These are phyloP conservation scores for Falco peregrinus DNA, from an alignment of 2,797 vertebrate genomes.

Conservation along the genomic window DNA sequence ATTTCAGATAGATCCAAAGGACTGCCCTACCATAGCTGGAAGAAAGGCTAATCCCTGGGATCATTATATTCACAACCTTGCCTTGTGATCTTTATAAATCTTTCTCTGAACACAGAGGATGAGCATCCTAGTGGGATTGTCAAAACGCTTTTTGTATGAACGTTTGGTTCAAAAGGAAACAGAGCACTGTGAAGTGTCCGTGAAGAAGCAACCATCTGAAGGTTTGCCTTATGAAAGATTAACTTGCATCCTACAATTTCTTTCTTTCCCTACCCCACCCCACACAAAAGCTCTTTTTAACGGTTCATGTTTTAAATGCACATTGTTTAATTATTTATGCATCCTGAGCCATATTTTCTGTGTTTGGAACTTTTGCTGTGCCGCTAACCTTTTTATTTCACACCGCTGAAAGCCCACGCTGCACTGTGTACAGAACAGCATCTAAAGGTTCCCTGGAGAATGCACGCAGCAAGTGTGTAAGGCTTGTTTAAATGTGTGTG, in stretches of 20 bases:
- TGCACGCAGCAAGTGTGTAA: not conserved
- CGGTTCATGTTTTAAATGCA: conserved; percentile 27
- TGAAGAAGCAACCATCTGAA: conserved; percentile 27
- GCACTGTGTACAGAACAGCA: not conserved
- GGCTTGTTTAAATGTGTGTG: not conserved
- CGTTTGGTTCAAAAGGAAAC: conserved; percentile 35
- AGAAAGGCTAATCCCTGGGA: conserved; percentile 52
- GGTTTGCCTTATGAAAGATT: conserved; percentile 50
- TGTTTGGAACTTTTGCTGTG: not conserved
- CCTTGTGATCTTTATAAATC: conserved; percentile 62
- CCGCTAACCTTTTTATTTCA: conserved; percentile 17
- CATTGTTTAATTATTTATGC: conserved; percentile 31
- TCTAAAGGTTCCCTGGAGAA: not conserved
- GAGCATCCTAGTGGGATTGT: conserved; percentile 50
- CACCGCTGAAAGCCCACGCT: not conserved
- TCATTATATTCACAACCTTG: conserved; percentile 49
- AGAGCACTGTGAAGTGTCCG: not conserved
- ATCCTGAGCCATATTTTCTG: not conserved
- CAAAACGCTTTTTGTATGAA: not conserved
- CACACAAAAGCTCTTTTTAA: too few relatives aligned
- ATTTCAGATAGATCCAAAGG: conserved; percentile 24
- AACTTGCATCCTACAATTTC: conserved; percentile 2
- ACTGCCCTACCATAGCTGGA: not conserved
- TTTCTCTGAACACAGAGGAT: conserved; percentile 48
- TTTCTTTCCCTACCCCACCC: too few relatives aligned